Evolutionary conservation across 2,113 vertebrate genomes (phyloP), one percentile per base, ranked within the genome.

Genomic region (Leucosticte australis): DNA sequence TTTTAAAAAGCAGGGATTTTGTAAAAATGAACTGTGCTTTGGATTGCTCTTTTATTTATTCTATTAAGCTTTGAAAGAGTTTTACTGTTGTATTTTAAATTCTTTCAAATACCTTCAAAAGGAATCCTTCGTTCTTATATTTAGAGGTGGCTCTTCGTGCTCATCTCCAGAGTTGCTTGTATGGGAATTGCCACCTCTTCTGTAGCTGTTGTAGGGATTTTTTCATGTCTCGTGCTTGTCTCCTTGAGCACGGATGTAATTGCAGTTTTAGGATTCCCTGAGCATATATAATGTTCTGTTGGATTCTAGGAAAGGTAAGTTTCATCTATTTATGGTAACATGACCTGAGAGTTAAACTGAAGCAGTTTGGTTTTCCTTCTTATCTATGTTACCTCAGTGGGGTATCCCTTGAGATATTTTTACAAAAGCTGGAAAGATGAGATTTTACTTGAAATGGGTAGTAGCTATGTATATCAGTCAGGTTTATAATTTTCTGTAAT

Each of bases 271-370:
- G 46, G 41, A 27, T 82, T 49, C 44, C n/a, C 63, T 53, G 52
- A 57, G 15, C 2, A 1, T 59, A 15, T 35, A 37, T 68, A 26
- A 14, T 21, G 19, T 71, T 70, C 53, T 73, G 0, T 42, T 41
- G 33, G 30, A 69, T 89, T 42, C n/a, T 52, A n/a, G 55, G 67
- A 59, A 63, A 80, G 18, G 33, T 42, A 15, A 44, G 68, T 35
- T 83, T 56, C 39, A 69, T 23, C 37, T 69, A 1, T 22, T 56
- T 67, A 2, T 0, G 18, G 10, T 59, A 65, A 27, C 2, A 1
- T 33, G 30, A 39, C 16, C 37, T 8, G 1, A 24, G n/a, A 35
- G 23, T 60, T 79, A n/a, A 87, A 62, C 65, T 56, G 57, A 33
- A 87, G 50, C 26, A 10, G 7, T 64, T 46, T 23, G 4, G 0